Percentiles rank a stretch among this genome's conserved stretches.
phyloP scores from a whole-genome alignment of 2,797 vertebrate species.

The Lepilemur ruficaudatus region DNA sequence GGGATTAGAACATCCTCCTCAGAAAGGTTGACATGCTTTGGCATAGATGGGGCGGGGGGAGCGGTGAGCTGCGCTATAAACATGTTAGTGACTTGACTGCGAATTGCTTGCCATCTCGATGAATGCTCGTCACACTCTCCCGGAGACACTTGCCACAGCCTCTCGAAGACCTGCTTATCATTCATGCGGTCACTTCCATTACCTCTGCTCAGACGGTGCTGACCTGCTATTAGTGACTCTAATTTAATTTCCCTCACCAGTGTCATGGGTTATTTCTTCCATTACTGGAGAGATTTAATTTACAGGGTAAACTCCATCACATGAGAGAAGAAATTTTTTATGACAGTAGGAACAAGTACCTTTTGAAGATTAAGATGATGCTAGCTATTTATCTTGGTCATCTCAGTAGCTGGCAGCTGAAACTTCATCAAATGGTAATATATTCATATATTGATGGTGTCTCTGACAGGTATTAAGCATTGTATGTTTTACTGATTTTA shows the following conservation, averaged over 20 bases:
- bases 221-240: slow-evolving; percentile 87
- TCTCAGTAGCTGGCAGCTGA: slow-evolving; percentile 72
- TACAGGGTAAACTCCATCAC: slow-evolving; percentile 84
- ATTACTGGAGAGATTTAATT: slow-evolving; percentile 87
- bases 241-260: slow-evolving; percentile 88
- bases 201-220: slow-evolving; percentile 79
- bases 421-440: slow-evolving; percentile 75
- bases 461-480: slow-evolving; percentile 68
- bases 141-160: slow-evolving; percentile 80
- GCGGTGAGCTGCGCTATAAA: slow-evolving; percentile 64
- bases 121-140: slow-evolving; percentile 78
- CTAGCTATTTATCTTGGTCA: slow-evolving; percentile 82
- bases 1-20: slow-evolving; percentile 74
- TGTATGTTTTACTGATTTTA: slow-evolving; percentile 70
- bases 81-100: slow-evolving; percentile 81
- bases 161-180: slow-evolving; percentile 81
- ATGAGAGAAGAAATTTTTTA: slow-evolving; percentile 82
- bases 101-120: slow-evolving; percentile 82
- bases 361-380: slow-evolving; percentile 82
- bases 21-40: slow-evolving; percentile 75
- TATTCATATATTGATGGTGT: slow-evolving; percentile 52
- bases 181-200: slow-evolving; percentile 87
- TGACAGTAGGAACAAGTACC: slow-evolving; percentile 79
- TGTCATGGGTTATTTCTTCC: slow-evolving; percentile 88
- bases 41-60: slow-evolving; percentile 19